phyloP scores from a whole-genome alignment of 37 sponge, comb jelly and placozoan genomes.

The Petrosia ficiformis region DNA sequence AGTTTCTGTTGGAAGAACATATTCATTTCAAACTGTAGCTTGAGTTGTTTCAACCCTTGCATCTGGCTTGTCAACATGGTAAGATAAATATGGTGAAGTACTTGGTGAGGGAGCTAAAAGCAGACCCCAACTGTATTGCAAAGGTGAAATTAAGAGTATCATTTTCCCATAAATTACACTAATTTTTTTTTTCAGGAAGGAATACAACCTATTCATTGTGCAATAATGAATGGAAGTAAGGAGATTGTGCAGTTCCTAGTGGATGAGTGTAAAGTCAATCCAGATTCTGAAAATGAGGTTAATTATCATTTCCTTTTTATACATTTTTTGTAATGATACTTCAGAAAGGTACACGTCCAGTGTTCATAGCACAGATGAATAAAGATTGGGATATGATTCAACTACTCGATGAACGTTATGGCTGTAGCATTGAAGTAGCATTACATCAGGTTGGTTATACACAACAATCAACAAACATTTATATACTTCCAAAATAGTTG shows the following conservation, averaged over 20 bases:
- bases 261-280: constrained; percentile 20
- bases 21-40: too few relatives aligned
- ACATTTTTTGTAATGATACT: neutral
- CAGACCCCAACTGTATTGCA: neutral
- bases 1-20: too few relatives aligned
- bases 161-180: too few relatives aligned
- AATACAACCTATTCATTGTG: constrained; percentile 24
- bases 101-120: neutral
- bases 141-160: too few relatives aligned
- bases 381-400: constrained; percentile 14
- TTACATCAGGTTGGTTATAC: too few relatives aligned
- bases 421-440: constrained; percentile 12
- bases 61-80: constrained; percentile 7
- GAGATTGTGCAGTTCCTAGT: neutral
- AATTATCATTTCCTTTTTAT: neutral
- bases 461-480: too few relatives aligned
- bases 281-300: constrained; percentile 15
- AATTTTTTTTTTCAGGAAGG: too few relatives aligned
- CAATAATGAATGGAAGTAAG: constrained; percentile 10
- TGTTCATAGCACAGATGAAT: constrained; percentile 14
- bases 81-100: neutral
- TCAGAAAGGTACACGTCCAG: neutral
- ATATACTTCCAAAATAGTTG: too few relatives aligned
- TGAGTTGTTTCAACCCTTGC: constrained; percentile 16
- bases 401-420: constrained; percentile 19